phyloP scores from a whole-genome alignment of 2,888 invertebrate genomes.

The Dermolepida albohirtum region DNA sequence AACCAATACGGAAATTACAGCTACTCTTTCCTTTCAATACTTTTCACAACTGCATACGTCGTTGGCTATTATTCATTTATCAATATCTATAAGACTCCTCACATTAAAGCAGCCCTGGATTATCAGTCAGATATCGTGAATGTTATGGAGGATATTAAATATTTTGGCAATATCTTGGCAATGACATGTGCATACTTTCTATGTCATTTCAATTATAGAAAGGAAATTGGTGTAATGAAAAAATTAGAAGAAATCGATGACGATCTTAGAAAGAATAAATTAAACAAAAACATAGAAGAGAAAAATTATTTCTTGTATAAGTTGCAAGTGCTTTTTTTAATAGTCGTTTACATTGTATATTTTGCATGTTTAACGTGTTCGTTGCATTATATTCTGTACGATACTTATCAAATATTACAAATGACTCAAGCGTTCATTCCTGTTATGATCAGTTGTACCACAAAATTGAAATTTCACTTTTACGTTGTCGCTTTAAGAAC shows the following conservation, averaged over 20 bases:
- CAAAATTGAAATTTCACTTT: slow-evolving; percentile 42
- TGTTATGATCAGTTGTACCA: slow-evolving; percentile 23
- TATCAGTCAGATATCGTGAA: slow-evolving; percentile 39
- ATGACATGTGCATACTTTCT: slow-evolving; percentile 34
- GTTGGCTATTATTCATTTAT: slow-evolving; percentile 13
- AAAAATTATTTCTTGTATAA: slow-evolving; percentile 36
- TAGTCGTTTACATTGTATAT: slow-evolving; percentile 4
- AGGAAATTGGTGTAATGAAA: slow-evolving; percentile 30
- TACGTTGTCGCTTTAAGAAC: slow-evolving; percentile 36
- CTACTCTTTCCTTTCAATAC: slow-evolving; percentile 11
- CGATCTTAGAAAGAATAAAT: slow-evolving; percentile 29
- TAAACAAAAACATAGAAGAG: slow-evolving; percentile 23
- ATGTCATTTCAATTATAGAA: slow-evolving; percentile 37
- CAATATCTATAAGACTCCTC: not conserved
- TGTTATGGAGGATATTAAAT: slow-evolving; percentile 34
- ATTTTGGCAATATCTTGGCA: slow-evolving; percentile 29
- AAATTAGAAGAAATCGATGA: slow-evolving; percentile 36
- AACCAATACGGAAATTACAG: slow-evolving; percentile 27
- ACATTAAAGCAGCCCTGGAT: not conserved
- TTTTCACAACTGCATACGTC: not conserved
- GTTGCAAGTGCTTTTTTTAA: not conserved
- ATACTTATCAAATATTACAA: not conserved
- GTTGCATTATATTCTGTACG: not conserved
- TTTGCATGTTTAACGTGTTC: not conserved
- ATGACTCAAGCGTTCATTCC: slow-evolving; percentile 4